Percentiles rank a stretch among this genome's conserved stretches.
Conservation (phyloP, 2,113 vertebrate species). For the Catharus minimus region DNA sequence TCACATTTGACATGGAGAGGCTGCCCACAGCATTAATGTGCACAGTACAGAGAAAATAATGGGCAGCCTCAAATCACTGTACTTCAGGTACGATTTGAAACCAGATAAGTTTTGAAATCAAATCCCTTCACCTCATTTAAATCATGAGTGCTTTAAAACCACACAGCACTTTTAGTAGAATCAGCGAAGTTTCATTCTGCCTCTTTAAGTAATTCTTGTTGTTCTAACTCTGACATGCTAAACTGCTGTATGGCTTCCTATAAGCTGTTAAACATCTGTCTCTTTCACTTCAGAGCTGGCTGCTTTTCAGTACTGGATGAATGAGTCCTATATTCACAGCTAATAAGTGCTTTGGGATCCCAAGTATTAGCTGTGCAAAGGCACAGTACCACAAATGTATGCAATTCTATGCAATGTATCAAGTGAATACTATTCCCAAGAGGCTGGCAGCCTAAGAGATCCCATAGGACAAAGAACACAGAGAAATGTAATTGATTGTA, state of each 20-base stretch:
- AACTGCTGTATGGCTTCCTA: slow-evolving; percentile 30
- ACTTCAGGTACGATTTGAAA: neutral
- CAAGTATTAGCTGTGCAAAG: slow-evolving; percentile 45
- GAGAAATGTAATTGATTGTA: slow-evolving; percentile 61
- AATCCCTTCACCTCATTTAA: slow-evolving; percentile 3
- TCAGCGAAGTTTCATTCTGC: slow-evolving; percentile 29
- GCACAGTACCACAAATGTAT: slow-evolving; percentile 27
- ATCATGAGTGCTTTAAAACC: slow-evolving; percentile 2
- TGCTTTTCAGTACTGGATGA: slow-evolving; percentile 48
- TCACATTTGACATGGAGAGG: neutral
- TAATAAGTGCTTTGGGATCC: slow-evolving; percentile 64
- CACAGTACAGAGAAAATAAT: neutral
- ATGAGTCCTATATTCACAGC: slow-evolving; percentile 56
- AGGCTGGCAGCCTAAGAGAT: slow-evolving; percentile 49
- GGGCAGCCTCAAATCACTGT: neutral
- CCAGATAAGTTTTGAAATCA: slow-evolving; percentile 1
- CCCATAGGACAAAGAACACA: slow-evolving; percentile 42
- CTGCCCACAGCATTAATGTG: neutral
- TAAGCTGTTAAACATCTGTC: slow-evolving; percentile 63
- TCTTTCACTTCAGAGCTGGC: slow-evolving; percentile 58
- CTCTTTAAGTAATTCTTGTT: slow-evolving; percentile 43
- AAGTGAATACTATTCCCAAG: slow-evolving; percentile 32
- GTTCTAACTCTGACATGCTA: slow-evolving; percentile 19
- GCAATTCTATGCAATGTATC: slow-evolving; percentile 35
- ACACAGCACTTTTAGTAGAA: neutral